phyloP scores from a whole-genome alignment of 37 sponge, comb jelly and placozoan species.

The Hexactinellida sp. region DNA sequence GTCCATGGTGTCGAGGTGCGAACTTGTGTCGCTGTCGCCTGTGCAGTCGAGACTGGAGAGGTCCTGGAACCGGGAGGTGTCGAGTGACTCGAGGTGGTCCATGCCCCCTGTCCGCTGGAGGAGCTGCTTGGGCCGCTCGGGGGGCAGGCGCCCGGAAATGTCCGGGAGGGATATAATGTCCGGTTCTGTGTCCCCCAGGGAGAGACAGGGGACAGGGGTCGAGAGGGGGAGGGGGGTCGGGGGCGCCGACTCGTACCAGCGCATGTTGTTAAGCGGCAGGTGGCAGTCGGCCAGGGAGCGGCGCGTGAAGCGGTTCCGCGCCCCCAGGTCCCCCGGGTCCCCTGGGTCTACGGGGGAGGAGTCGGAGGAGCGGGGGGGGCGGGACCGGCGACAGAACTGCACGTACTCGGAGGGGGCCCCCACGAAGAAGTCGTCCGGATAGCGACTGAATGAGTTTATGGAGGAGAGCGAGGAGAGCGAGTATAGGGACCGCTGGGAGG shows the following conservation, averaged over 20 bases:
- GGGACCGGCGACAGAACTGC: not conserved
- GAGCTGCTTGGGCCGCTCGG: not conserved
- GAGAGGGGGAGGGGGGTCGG: not conserved
- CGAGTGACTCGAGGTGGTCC: not conserved
- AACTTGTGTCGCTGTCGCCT: not conserved
- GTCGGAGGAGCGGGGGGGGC: not conserved
- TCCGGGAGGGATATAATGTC: not conserved
- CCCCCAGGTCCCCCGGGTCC: not conserved
- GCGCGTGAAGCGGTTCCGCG: not conserved
- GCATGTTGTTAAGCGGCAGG: slow-evolving; percentile 8
- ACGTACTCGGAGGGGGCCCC: not conserved
- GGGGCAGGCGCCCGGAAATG: not conserved
- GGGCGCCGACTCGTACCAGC: not conserved
- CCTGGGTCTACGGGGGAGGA: not conserved
- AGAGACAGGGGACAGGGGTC: not conserved
- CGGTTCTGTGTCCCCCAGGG: not conserved
- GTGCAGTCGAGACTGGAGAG: not conserved
- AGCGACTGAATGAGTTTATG: not conserved
- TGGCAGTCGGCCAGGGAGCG: not conserved
- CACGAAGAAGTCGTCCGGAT: not conserved
- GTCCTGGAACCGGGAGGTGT: not conserved
- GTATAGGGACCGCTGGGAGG: slow-evolving; percentile 13
- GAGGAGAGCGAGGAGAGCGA: not conserved
- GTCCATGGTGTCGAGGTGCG: not conserved
- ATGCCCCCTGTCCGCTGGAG: not conserved